Percentiles rank a stretch among this genome's conserved stretches.
These are phyloP conservation scores for Metacarcinus magister DNA, from an alignment of 2,888 invertebrate genomes.

Conservation along the genomic window DNA sequence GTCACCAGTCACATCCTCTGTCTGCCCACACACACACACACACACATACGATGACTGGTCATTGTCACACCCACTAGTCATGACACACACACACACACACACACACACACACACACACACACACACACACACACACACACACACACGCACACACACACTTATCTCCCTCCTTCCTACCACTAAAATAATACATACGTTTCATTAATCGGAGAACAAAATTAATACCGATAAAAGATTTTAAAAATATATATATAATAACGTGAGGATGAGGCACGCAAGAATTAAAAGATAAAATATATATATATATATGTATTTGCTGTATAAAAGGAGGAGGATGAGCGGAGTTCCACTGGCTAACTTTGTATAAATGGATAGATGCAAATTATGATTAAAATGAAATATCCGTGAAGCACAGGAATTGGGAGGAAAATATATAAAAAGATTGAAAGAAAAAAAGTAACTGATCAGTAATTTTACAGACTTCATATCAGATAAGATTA, in stretches of 20 bases:
- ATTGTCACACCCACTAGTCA: not conserved
- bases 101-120: not conserved
- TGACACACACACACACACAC: not conserved
- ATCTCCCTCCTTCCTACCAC: no score
- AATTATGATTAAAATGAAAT: not conserved
- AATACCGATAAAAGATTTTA: not conserved
- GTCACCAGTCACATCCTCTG: not conserved
- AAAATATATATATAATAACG: not conserved
- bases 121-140: slow-evolving; percentile 3
- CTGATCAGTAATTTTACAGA: not conserved
- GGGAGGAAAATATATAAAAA: not conserved
- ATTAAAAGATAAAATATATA: not conserved
- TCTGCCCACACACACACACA: not conserved
- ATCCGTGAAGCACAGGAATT: not conserved
- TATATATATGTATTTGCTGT: not conserved
- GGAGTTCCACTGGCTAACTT: not conserved
- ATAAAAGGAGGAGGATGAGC: not conserved
- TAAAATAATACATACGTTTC: not conserved
- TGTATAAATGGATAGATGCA: not conserved
- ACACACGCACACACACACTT: not conserved
- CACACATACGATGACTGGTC: not conserved
- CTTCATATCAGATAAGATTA: not conserved
- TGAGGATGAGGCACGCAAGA: not conserved
- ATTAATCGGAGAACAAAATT: not conserved
- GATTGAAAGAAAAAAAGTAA: not conserved